Evolutionary conservation across 2,888 invertebrate genomes (phyloP).

Genomic region (Endotricha flammealis): DNA sequence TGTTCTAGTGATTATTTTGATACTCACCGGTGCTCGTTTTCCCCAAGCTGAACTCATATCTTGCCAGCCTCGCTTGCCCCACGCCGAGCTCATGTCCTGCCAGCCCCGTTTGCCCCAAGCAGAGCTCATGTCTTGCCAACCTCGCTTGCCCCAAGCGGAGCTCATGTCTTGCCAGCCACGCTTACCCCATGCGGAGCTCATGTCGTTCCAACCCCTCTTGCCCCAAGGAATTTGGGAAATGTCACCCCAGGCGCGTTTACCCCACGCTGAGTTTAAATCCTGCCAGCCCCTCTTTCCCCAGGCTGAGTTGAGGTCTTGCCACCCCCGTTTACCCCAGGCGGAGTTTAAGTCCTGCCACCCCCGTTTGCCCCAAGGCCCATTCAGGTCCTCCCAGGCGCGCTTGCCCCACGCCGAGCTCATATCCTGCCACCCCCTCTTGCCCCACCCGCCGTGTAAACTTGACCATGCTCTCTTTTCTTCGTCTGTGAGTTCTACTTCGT

Average conservation of each 20-base stretch:
- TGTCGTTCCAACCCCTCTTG: conserved; percentile 76
- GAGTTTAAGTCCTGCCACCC: conserved; percentile 75
- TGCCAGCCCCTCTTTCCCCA: conserved; percentile 79
- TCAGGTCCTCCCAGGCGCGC: conserved; percentile 76
- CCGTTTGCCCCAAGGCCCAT: conserved; percentile 76
- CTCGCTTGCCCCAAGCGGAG: conserved; percentile 79
- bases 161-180: conserved; percentile 78
- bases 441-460: conserved; percentile 78
- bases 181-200: conserved; percentile 78
- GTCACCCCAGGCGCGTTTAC: conserved; percentile 77
- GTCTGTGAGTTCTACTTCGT: conserved; percentile 67
- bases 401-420: conserved; percentile 76
- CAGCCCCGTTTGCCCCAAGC: conserved; percentile 75
- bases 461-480: conserved; percentile 81
- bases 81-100: conserved; percentile 59
- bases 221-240: conserved; percentile 69
- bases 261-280: conserved; percentile 68
- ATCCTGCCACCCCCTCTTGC: conserved; percentile 79
- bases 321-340: conserved; percentile 78
- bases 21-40: conserved; percentile 66
- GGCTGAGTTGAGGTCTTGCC: conserved; percentile 71
- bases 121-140: conserved; percentile 67
- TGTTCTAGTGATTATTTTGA: conserved; percentile 27
- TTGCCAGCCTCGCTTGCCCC: conserved; percentile 75
- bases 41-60: conserved; percentile 55